phyloP scores from a whole-genome alignment of 2,888 invertebrate species.

The Ophion costatus region DNA sequence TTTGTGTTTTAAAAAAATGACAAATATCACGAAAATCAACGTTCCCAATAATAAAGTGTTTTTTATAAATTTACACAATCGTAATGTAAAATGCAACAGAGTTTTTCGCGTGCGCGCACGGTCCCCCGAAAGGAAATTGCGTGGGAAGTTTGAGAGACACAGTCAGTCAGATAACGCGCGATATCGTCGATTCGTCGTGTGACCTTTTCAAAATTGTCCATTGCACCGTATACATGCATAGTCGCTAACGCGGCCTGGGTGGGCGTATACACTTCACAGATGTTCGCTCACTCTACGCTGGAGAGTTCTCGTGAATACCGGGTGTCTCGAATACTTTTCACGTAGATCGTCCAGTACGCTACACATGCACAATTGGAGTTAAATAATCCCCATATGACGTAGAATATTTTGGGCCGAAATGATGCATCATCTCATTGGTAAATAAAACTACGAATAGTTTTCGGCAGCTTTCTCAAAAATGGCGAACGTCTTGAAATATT shows the following conservation, averaged over 20 bases:
- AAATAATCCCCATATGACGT: no score
- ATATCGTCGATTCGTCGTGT: conserved; percentile 23
- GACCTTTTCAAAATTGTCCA: conserved; percentile 45
- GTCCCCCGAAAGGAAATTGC: background rate
- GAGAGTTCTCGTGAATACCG: conserved; percentile 3
- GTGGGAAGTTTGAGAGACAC: conserved; percentile 15
- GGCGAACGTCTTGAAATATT: no score
- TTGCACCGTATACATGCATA: background rate
- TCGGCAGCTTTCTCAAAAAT: no score
- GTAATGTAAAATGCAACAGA: background rate
- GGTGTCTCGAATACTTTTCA: background rate
- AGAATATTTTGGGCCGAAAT: no score
- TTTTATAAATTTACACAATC: background rate
- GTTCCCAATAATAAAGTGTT: background rate
- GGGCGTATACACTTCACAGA: conserved; percentile 29
- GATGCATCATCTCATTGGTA: no score
- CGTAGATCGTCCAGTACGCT: background rate
- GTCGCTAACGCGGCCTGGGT: conserved; percentile 2
- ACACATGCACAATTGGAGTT: background rate
- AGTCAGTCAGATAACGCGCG: conserved; percentile 24
- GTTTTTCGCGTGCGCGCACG: background rate
- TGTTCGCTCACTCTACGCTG: conserved; percentile 31
- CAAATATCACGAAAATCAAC: no score
- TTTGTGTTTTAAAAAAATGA: no score
- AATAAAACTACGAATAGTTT: no score